Conservation (phyloP, 1,140 invertebrate genomes). For the Wiebesia pumilae region DNA sequence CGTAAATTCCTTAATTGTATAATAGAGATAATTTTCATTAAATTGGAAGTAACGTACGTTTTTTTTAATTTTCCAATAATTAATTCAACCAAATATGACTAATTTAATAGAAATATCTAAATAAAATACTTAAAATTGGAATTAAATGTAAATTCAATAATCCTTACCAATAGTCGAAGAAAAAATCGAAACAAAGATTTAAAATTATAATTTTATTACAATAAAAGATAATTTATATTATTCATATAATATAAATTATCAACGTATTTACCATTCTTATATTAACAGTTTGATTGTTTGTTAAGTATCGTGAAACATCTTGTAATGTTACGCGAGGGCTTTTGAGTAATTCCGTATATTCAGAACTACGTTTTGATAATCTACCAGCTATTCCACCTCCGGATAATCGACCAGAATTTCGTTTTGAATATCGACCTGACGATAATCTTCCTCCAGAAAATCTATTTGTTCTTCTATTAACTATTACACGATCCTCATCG, state of each 20-base stretch:
- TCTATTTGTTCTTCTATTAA: slow-evolving; percentile 55
- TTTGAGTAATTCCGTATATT: slow-evolving; percentile 51
- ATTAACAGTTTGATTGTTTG: slow-evolving; percentile 68
- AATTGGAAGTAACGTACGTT: no score
- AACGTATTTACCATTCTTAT: slow-evolving; percentile 59
- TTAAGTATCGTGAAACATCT: slow-evolving; percentile 67
- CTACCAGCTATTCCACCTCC: slow-evolving; percentile 40
- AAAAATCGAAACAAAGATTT: no score
- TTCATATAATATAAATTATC: background rate
- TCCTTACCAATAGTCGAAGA: no score
- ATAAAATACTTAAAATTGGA: no score
- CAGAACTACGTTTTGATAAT: slow-evolving; percentile 53
- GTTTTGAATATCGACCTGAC: slow-evolving; percentile 57
- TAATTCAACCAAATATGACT: no score
- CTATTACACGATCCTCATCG: slow-evolving; percentile 51
- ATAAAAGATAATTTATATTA: background rate
- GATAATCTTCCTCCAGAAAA: slow-evolving; percentile 55
- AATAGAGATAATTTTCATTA: no score
- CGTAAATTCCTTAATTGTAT: no score
- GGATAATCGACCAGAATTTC: slow-evolving; percentile 56
- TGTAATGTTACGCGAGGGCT: slow-evolving; percentile 66
- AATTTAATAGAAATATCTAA: no score
- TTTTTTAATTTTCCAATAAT: no score
- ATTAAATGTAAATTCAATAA: no score
- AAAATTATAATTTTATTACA: no score